Evolutionary conservation across 2,888 invertebrate genomes (phyloP).

Genomic region (Brachylomia viminalis): DNA sequence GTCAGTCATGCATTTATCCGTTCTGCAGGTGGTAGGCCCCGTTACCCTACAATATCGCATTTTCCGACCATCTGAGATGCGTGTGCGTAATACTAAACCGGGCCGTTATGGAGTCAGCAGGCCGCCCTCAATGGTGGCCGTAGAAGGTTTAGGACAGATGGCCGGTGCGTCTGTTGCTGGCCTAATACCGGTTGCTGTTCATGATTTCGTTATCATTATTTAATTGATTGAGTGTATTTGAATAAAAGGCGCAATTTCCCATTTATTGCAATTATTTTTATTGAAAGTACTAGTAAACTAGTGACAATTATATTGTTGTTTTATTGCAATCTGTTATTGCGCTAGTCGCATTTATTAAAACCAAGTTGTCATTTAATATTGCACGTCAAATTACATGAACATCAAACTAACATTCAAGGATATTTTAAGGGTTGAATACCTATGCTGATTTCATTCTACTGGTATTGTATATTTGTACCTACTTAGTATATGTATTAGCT

Average conservation of each 20-base stretch:
- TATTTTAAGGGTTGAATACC: neutral
- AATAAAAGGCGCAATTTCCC: neutral
- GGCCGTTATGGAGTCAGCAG: neutral
- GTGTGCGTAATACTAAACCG: too few relatives aligned
- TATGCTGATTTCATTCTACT: neutral
- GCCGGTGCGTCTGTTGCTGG: neutral
- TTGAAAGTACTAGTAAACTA: slow-evolving; percentile 16
- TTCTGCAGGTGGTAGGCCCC: neutral
- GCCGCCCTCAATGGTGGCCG: neutral
- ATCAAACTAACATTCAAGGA: slow-evolving; percentile 17
- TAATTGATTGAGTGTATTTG: neutral
- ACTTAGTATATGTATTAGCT: neutral
- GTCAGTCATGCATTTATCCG: neutral
- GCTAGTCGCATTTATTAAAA: neutral
- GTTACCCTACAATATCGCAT: neutral
- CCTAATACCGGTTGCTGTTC: neutral
- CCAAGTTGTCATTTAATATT: neutral
- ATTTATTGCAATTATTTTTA: slow-evolving; percentile 4
- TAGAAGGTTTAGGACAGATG: neutral
- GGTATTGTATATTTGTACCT: neutral
- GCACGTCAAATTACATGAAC: slow-evolving; percentile 15
- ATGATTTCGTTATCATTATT: neutral
- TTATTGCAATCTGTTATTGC: neutral
- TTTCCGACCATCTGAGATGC: neutral
- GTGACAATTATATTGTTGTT: neutral